Conservation (phyloP, 2,113 vertebrate genomes). For the Dipodomys merriami region DNA sequence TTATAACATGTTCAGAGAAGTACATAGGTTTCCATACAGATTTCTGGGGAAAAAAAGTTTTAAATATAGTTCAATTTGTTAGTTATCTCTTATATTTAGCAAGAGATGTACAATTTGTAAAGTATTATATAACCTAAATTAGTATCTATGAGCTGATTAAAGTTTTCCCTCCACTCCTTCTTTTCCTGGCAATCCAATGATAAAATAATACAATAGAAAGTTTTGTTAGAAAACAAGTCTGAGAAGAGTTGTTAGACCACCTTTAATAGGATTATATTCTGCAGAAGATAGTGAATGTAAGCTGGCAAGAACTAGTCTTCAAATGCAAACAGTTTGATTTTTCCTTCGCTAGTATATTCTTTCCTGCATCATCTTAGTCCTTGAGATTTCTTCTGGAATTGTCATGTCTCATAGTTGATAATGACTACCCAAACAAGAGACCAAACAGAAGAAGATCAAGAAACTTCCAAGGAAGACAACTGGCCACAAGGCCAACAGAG, state of each 20-base stretch:
- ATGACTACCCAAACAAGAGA: background rate
- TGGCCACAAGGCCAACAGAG: background rate
- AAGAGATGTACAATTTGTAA: background rate
- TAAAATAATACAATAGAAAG: background rate
- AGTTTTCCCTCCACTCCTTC: background rate
- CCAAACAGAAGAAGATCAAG: background rate
- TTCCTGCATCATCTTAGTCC: background rate
- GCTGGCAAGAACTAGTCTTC: background rate
- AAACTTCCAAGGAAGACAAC: background rate
- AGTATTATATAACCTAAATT: background rate
- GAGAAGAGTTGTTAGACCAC: background rate
- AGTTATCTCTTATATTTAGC: background rate
- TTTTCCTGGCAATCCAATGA: background rate
- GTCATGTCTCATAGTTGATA: background rate
- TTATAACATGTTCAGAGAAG: no score
- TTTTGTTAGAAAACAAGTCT: background rate
- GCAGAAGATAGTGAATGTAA: background rate
- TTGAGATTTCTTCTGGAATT: background rate
- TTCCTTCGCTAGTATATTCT: background rate
- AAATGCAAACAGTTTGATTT: background rate
- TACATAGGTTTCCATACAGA: no score
- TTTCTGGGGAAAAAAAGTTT: background rate
- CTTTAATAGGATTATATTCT: background rate
- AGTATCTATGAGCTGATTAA: background rate
- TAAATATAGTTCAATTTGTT: background rate